phyloP scores from a whole-genome alignment of 2,113 vertebrate species.

The Mirza zaza region DNA sequence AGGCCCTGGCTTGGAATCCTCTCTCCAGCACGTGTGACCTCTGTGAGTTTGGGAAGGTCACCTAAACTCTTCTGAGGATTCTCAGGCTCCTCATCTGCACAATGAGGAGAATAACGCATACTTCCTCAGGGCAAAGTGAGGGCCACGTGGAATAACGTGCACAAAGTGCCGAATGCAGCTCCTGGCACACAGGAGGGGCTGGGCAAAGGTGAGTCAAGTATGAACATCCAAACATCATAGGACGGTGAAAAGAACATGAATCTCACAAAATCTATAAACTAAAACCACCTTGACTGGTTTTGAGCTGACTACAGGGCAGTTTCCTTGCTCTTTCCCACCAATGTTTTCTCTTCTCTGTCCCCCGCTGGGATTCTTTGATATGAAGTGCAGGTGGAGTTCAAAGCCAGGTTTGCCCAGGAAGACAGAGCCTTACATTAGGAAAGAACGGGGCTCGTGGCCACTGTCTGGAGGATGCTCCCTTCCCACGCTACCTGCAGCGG shows the following conservation, averaged over 20 bases:
- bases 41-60: neutral
- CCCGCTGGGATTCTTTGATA: slow-evolving; percentile 24
- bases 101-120: neutral
- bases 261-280: neutral
- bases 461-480: neutral
- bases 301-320: neutral
- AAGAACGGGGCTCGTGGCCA: neutral
- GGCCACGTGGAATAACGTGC: neutral
- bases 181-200: neutral
- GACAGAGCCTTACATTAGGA: slow-evolving; percentile 63
- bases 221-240: neutral
- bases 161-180: neutral
- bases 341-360: neutral
- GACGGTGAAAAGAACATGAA: neutral
- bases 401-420: neutral
- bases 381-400: slow-evolving; percentile 14
- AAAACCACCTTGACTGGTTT: neutral
- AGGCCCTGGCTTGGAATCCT: neutral
- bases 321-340: neutral
- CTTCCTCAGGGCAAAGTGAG: neutral
- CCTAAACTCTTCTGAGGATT: neutral
- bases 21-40: neutral
- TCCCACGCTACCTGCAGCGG: neutral
- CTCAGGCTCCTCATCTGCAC: neutral
- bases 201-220: neutral